phyloP scores from a whole-genome alignment of 2,797 vertebrate species.

The Pygocentrus nattereri region DNA sequence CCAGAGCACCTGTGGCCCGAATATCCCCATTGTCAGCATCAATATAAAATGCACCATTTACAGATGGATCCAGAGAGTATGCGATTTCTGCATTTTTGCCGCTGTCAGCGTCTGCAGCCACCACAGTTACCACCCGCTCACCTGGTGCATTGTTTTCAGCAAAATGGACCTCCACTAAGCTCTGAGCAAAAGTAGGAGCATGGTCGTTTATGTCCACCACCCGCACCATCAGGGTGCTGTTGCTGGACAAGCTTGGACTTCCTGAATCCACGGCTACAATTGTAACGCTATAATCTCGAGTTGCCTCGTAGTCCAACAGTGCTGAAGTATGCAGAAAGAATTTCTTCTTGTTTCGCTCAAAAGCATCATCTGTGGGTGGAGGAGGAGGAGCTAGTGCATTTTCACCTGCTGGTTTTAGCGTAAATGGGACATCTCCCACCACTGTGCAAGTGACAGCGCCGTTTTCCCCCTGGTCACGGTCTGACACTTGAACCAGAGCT shows the following conservation, averaged over 20 bases:
- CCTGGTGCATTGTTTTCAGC: slow-evolving; percentile 93
- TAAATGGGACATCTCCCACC: slow-evolving; percentile 96
- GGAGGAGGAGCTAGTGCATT: slow-evolving; percentile 78
- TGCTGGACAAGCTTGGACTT: slow-evolving; percentile 95
- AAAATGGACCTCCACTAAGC: slow-evolving; percentile 91
- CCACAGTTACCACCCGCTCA: slow-evolving; percentile 89
- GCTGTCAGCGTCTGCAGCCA: slow-evolving; percentile 91
- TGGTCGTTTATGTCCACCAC: slow-evolving; percentile 96
- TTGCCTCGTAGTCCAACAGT: slow-evolving; percentile 92
- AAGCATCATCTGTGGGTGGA: slow-evolving; percentile 79
- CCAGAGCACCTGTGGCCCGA: slow-evolving; percentile 84
- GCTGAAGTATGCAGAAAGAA: slow-evolving; percentile 96
- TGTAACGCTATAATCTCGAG: slow-evolving; percentile 92
- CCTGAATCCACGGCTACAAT: slow-evolving; percentile 96
- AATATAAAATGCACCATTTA: slow-evolving; percentile 86
- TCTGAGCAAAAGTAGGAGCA: slow-evolving; percentile 88
- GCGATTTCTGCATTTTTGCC: slow-evolving; percentile 93
- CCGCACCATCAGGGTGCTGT: slow-evolving; percentile 91
- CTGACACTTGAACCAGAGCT: slow-evolving; percentile 94
- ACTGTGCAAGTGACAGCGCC: slow-evolving; percentile 96
- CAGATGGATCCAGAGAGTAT: slow-evolving; percentile 87
- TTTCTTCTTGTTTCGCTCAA: slow-evolving; percentile 93
- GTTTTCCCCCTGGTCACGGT: slow-evolving; percentile 94
- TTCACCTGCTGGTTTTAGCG: slow-evolving; percentile 94
- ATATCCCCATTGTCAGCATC: slow-evolving; percentile 93